Evolutionary conservation across 1,140 invertebrate genomes (phyloP), one percentile per base, ranked within the genome.

Genomic region (Coptotermes formosanus): DNA sequence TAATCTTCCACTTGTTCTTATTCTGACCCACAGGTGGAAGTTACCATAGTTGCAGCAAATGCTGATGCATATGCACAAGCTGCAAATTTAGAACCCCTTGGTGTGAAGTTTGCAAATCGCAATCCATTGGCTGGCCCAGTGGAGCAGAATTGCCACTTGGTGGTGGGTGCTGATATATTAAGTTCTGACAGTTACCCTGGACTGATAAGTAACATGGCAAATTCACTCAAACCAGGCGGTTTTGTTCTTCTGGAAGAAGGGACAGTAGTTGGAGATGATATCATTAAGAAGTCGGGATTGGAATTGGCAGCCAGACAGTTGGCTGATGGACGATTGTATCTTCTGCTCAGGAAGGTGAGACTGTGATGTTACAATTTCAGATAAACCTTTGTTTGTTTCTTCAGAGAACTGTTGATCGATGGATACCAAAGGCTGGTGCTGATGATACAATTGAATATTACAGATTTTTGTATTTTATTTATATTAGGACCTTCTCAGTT

Each of bases 231-330:
- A 87, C 89, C 93, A 0, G 93, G 93, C 82, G 97, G 97, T 30
- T 96, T 97, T 89, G 87, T 97, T 3, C 91, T 98, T 69, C 90
- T 97, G 14, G 94, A 97, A 89, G 96, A 97, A 91, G 92, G 93
- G 14, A 91, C 91, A 23, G 90, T 94, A 38, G 92, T 94, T 88
- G 90, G 90, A 82, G 88, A 91, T 85, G 90, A 90, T 30, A 89
- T 91, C 64, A 48, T 93, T 87, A 83, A 88, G 45, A 84, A 90
- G 84, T 87, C 88, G 25, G 91, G 90, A 4, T 90, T 92, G 43
- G 88, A 90, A 82, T 84, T 92, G 38, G 64, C 87, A 30, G 83
- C 86, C 21, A 45, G 43, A 32, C 86, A 86, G 32, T 83, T 48
- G 44, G 83, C 64, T n/a, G 81, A 81, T 83, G 82, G 43, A 25